Percentiles rank a stretch among this genome's conserved stretches.
Evolutionary conservation across 2,797 vertebrate genomes (phyloP).

Genomic region (Mallotus villosus): DNA sequence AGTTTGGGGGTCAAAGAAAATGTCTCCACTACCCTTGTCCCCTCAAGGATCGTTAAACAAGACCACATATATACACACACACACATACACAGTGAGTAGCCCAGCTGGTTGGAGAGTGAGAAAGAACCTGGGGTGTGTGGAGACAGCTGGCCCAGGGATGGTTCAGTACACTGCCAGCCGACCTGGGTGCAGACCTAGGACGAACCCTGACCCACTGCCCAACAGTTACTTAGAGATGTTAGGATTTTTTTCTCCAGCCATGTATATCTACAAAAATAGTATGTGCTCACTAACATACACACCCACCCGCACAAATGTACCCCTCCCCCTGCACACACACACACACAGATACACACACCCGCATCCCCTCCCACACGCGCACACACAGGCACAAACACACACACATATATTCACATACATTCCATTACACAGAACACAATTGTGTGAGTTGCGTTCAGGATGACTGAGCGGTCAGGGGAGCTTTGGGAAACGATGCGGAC

Average conservation of each 20-base stretch:
- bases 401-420: conserved; percentile 11
- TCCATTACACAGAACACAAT: conserved; percentile 1
- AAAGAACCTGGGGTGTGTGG: conserved; percentile 31
- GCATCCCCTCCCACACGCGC: background rate
- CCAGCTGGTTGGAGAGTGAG: conserved; percentile 47
- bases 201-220: too few species aligned
- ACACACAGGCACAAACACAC: conserved; percentile 5
- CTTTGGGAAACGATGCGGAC: background rate
- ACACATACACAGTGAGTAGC: conserved; percentile 26
- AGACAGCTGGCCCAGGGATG: conserved; percentile 64
- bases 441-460: background rate
- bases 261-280: background rate
- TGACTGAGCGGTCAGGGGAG: background rate
- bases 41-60: too few species aligned
- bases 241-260: background rate
- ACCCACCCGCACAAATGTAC: background rate
- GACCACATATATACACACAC: background rate
- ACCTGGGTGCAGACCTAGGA: background rate
- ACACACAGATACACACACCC: too few species aligned
- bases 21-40: too few species aligned
- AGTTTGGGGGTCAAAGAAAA: too few species aligned
- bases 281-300: background rate
- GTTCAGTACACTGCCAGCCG: conserved; percentile 49
- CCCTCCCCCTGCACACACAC: too few species aligned
- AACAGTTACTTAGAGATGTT: too few species aligned